Percentiles rank a stretch among this genome's conserved stretches.
phyloP scores from a whole-genome alignment of 1,140 invertebrate genomes.

The Meteorus sp. region DNA sequence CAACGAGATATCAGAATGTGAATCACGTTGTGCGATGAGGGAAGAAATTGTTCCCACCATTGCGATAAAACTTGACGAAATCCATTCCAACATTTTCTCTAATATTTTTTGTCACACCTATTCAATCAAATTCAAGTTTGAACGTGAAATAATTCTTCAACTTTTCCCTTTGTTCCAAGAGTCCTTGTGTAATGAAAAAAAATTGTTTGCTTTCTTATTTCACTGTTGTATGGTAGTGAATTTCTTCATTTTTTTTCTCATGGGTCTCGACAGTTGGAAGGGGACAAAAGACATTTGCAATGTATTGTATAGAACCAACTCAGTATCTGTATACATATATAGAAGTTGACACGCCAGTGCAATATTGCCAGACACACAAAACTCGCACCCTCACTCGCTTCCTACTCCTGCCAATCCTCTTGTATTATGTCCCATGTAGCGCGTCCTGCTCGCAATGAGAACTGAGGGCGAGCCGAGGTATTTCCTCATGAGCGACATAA shows the following conservation, averaged over 20 bases:
- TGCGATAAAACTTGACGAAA: background rate
- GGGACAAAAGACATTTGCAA: background rate
- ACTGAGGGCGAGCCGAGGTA: slow-evolving; percentile 3
- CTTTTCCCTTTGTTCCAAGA: too few relatives aligned
- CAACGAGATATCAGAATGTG: slow-evolving; percentile 4
- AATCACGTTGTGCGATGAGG: slow-evolving; percentile 7
- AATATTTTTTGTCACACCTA: background rate
- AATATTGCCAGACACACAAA: slow-evolving; percentile 29
- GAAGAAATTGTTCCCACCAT: background rate
- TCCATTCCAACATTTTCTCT: background rate
- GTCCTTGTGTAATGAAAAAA: too few relatives aligned
- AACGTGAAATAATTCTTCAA: too few relatives aligned
- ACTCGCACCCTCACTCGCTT: background rate
- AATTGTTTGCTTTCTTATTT: too few relatives aligned
- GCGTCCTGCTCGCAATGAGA: background rate
- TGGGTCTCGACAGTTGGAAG: background rate
- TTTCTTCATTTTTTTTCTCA: background rate
- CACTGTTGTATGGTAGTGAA: too few relatives aligned
- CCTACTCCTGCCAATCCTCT: background rate
- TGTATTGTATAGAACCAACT: background rate
- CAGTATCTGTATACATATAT: slow-evolving; percentile 22
- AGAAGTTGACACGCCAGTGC: slow-evolving; percentile 18
- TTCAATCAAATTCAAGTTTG: too few relatives aligned
- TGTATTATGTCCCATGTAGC: background rate
- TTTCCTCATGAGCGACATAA: slow-evolving; percentile 25